Conservation (phyloP, 2,113 vertebrate genomes). For the Erythrolamprus reginae region DNA sequence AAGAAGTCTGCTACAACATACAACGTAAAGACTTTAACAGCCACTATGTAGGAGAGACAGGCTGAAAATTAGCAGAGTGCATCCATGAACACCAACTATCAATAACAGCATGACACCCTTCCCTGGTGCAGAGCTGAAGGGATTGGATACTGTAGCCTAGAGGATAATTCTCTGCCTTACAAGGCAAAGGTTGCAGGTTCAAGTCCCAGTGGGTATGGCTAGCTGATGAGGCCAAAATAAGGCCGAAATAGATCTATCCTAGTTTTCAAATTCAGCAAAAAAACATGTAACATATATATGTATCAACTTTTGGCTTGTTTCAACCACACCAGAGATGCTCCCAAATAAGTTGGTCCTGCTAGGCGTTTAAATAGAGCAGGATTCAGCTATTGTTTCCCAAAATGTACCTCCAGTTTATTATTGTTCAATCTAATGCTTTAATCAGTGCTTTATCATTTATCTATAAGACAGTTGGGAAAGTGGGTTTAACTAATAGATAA, state of each 20-base stretch:
- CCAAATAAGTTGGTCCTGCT: not conserved
- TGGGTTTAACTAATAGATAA: not conserved
- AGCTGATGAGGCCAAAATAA: too few relatives aligned
- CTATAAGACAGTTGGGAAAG: not conserved
- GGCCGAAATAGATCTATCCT: too few relatives aligned
- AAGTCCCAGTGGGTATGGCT: too few relatives aligned
- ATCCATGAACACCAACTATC: not conserved
- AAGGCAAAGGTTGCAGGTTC: too few relatives aligned
- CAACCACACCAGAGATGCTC: not conserved
- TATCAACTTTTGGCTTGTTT: not conserved
- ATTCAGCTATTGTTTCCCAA: not conserved
- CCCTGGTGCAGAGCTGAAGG: too few relatives aligned
- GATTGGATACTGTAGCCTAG: too few relatives aligned
- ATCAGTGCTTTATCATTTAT: not conserved
- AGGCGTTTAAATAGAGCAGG: not conserved
- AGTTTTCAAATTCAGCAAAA: too few relatives aligned
- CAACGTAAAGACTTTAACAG: not conserved
- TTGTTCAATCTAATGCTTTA: not conserved
- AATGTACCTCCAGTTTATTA: not conserved
- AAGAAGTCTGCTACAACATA: not conserved
- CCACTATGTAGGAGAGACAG: not conserved
- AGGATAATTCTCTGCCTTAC: too few relatives aligned
- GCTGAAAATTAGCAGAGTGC: not conserved
- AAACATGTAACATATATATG: too few relatives aligned
- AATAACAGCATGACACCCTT: not conserved